A percentile compares a stretch with the other conserved stretches of the same genome.
Conservation (phyloP, 2,888 invertebrate species). For the Acronicta psi region DNA sequence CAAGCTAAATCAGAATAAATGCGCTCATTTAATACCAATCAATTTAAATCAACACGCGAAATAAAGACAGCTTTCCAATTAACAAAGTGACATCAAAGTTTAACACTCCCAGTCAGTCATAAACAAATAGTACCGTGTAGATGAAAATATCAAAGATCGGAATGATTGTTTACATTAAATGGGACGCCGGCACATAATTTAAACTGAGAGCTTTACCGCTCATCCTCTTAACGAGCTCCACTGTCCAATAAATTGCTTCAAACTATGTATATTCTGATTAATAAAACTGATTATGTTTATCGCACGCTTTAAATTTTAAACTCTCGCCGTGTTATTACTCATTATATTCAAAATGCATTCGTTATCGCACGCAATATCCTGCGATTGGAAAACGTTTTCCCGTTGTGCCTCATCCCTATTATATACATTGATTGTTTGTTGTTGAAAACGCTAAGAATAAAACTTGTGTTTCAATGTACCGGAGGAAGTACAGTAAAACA, state of each 20-base stretch:
- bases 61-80: slow-evolving; percentile 50
- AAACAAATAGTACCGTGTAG: slow-evolving; percentile 48
- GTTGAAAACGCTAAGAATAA: slow-evolving; percentile 48
- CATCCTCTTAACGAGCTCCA: slow-evolving; percentile 81
- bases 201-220: slow-evolving; percentile 74
- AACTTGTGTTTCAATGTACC: slow-evolving; percentile 67
- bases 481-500: slow-evolving; percentile 70
- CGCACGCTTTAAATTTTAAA: slow-evolving; percentile 72
- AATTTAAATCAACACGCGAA: slow-evolving; percentile 43
- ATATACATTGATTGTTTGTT: slow-evolving; percentile 21
- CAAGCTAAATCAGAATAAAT: slow-evolving; percentile 40
- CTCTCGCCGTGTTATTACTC: slow-evolving; percentile 68
- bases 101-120: slow-evolving; percentile 35
- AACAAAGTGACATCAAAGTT: slow-evolving; percentile 46
- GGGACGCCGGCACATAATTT: slow-evolving; percentile 74
- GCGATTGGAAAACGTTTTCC: slow-evolving; percentile 54
- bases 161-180: slow-evolving; percentile 70
- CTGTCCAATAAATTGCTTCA: slow-evolving; percentile 80
- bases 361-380: slow-evolving; percentile 57
- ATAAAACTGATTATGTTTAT: slow-evolving; percentile 80
- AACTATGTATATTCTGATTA: slow-evolving; percentile 79
- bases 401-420: slow-evolving; percentile 35
- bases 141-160: slow-evolving; percentile 59
- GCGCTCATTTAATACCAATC: slow-evolving; percentile 31
- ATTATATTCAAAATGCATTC: slow-evolving; percentile 68